These are phyloP conservation scores for Ptilonorhynchus violaceus DNA, from an alignment of 2,113 vertebrate genomes.

Conservation along the genomic window DNA sequence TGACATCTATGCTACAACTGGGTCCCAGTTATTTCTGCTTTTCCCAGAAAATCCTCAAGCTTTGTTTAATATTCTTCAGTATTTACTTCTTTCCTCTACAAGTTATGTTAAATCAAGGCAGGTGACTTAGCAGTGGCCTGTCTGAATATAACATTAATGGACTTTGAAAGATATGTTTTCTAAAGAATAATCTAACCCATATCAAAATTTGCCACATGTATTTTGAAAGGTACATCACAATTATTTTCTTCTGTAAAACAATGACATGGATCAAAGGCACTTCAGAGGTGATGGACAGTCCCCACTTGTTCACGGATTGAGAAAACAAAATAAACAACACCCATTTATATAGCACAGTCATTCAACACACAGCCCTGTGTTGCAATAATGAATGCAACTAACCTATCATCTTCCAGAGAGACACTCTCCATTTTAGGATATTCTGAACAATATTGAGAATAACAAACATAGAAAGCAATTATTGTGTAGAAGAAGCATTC, in stretches of 20 bases:
- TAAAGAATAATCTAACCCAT: neutral
- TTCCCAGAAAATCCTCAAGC: neutral
- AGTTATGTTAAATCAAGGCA: neutral
- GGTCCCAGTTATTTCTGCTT: neutral
- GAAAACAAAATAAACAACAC: neutral
- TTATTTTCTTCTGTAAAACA: neutral
- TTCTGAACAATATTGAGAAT: neutral
- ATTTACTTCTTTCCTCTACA: neutral
- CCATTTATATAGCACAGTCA: neutral
- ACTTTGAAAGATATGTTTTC: neutral
- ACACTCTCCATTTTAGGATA: neutral
- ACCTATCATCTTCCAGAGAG: neutral
- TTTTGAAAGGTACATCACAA: neutral
- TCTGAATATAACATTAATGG: neutral
- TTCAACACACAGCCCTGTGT: neutral
- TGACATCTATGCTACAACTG: neutral
- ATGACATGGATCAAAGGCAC: neutral
- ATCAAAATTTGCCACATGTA: neutral
- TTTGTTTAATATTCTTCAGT: neutral
- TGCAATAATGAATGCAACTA: neutral
- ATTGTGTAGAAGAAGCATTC: neutral
- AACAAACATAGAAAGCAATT: neutral
- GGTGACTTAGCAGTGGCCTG: neutral
- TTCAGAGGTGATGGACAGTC: neutral
- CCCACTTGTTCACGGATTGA: neutral